These are phyloP conservation scores for Xiphophorus maculatus DNA, from an alignment of 2,113 vertebrate species.

Conservation along the genomic window DNA sequence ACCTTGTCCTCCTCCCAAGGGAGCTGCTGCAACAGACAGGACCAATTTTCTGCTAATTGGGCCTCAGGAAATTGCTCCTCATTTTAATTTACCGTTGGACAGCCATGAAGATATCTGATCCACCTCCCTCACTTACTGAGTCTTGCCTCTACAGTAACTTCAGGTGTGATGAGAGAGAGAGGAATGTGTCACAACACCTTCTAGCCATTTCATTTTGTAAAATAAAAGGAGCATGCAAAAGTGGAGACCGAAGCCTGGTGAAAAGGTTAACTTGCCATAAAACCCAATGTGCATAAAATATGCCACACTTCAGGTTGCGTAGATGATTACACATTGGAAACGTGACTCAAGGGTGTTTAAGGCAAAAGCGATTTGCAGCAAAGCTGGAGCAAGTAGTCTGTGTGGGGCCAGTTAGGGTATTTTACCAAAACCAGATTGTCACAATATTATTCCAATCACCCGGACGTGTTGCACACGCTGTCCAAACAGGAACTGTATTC, in stretches of 20 bases:
- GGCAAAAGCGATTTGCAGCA: conserved; percentile 3
- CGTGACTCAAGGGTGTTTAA: conserved; percentile 14
- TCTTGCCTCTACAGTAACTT: conserved; percentile 1
- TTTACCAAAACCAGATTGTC: conserved; percentile 66
- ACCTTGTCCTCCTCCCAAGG: conserved; percentile 42
- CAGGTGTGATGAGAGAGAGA: conserved; percentile 66
- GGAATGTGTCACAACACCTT: not conserved
- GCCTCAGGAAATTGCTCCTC: conserved; percentile 82
- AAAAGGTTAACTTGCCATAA: conserved; percentile 48
- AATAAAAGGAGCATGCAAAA: conserved; percentile 24
- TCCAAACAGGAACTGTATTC: conserved; percentile 65
- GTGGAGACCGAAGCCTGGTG: conserved; percentile 5
- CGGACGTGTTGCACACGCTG: conserved; percentile 22
- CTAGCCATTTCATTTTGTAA: conserved; percentile 19
- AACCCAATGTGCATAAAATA: conserved; percentile 58
- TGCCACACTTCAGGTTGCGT: conserved; percentile 38
- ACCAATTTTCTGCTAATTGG: conserved; percentile 85
- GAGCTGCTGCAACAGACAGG: conserved; percentile 78
- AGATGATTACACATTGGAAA: conserved; percentile 17
- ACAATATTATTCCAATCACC: conserved; percentile 70
- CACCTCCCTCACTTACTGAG: conserved; percentile 16
- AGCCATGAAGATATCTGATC: conserved; percentile 78
- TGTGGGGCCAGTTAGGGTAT: not conserved
- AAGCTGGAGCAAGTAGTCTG: not conserved
- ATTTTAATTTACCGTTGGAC: conserved; percentile 81